A percentile compares a stretch with the other conserved stretches of the same genome.
Conservation (phyloP, 2,888 invertebrate species). For the Erynnis tages region DNA sequence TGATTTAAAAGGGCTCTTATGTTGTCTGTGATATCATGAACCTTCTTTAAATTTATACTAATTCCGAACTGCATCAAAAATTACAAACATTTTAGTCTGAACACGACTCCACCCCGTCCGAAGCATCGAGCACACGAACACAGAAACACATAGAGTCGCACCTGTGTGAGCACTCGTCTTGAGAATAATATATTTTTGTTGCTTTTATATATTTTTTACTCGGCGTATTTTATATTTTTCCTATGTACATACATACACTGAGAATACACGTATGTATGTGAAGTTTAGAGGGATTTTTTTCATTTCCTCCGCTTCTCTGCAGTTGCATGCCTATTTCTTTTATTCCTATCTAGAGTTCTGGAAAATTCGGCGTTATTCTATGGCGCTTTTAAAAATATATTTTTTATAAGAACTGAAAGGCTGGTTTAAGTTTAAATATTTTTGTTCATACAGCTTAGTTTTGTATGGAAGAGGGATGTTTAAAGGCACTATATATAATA, state of each 20-base stretch:
- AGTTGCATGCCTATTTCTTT: conserved; percentile 30
- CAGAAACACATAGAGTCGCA: conserved; percentile 39
- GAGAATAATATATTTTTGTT: conserved; percentile 81
- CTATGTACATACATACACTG: conserved; percentile 58
- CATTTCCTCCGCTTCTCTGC: conserved; percentile 37
- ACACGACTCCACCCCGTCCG: conserved; percentile 44
- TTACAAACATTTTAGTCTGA: not conserved
- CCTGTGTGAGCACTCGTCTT: conserved; percentile 70
- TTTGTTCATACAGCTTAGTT: conserved; percentile 17
- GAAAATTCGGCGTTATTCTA: conserved; percentile 26
- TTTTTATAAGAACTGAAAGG: conserved; percentile 19
- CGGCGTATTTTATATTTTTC: conserved; percentile 76
- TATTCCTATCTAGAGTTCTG: conserved; percentile 23
- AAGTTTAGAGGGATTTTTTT: conserved; percentile 37
- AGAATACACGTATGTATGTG: conserved; percentile 34
- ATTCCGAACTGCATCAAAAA: not conserved
- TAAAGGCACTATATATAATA: not conserved
- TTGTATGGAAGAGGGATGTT: not conserved
- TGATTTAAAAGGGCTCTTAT: too few relatives aligned
- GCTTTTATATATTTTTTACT: conserved; percentile 77
- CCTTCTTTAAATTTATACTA: too few relatives aligned
- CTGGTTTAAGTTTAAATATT: conserved; percentile 11
- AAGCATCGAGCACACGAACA: conserved; percentile 44
- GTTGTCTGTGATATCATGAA: too few relatives aligned
- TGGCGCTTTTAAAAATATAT: conserved; percentile 24